Conservation (phyloP, 2,113 vertebrate species). For the Thalassarche chlororhynchos region DNA sequence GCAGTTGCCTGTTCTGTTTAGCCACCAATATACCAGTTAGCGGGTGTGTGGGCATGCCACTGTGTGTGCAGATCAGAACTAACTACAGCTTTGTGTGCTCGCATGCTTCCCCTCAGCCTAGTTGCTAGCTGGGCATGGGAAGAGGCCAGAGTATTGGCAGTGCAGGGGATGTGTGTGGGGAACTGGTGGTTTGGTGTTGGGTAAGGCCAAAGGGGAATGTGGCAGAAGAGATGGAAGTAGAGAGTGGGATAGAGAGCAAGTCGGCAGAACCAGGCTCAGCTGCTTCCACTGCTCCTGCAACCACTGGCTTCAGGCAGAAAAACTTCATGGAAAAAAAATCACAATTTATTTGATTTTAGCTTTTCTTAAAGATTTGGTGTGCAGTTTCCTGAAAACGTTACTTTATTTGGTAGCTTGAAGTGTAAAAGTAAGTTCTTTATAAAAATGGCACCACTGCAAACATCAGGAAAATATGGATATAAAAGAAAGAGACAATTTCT, state of each 20-base stretch:
- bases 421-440: neutral
- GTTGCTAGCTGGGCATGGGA: neutral
- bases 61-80: conserved; percentile 1
- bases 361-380: neutral
- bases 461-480: neutral
- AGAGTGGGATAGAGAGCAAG: neutral
- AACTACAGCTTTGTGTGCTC: neutral
- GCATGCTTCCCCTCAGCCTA: neutral
- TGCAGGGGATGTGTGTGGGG: neutral
- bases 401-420: neutral
- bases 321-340: neutral
- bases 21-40: neutral
- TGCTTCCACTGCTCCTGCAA: neutral
- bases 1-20: conserved; percentile 33
- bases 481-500: neutral
- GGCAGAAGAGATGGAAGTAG: neutral
- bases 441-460: neutral
- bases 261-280: neutral
- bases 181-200: neutral
- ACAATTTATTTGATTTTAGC: neutral
- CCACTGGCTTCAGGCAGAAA: neutral
- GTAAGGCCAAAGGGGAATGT: neutral
- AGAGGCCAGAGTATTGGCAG: neutral
- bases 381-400: neutral
- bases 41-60: neutral